A percentile compares a stretch with the other conserved stretches of the same genome.
Conservation (phyloP, 2,113 vertebrate genomes). For the Aegithalos caudatus region DNA sequence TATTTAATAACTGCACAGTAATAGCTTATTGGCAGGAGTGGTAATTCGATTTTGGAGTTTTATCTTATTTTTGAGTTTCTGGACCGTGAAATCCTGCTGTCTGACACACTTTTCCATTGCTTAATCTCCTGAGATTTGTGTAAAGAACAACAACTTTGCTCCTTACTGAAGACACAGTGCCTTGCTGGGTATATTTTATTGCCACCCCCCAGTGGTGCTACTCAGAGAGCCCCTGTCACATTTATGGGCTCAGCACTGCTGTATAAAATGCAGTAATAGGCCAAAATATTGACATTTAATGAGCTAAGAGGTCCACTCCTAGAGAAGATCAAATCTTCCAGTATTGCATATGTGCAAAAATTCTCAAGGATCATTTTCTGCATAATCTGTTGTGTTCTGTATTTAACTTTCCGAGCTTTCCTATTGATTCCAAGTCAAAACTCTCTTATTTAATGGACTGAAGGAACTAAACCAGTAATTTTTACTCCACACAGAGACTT, state of each 20-base stretch:
- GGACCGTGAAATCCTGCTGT: conserved; percentile 61
- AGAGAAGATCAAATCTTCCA: conserved; percentile 17
- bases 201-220: neutral
- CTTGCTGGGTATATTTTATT: neutral
- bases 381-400: conserved; percentile 14
- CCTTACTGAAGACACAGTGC: neutral
- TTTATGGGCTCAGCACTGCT: neutral
- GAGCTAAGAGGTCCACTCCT: conserved; percentile 10
- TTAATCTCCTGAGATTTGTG: conserved; percentile 56
- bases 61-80: conserved; percentile 64
- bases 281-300: conserved; percentile 35
- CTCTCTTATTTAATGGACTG: neutral
- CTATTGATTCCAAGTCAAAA: neutral
- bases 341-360: neutral
- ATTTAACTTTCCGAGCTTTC: conserved; percentile 15
- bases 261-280: neutral
- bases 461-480: neutral
- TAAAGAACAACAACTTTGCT: conserved; percentile 29
- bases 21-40: conserved; percentile 45
- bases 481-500: neutral
- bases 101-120: conserved; percentile 45
- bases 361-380: conserved; percentile 33
- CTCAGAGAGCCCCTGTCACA: neutral
- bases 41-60: conserved; percentile 64
- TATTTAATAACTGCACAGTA: conserved; percentile 41